Evolutionary conservation across 2,797 vertebrate genomes (phyloP), one percentile per base, ranked within the genome.

Genomic region (Danio albolineatus): DNA sequence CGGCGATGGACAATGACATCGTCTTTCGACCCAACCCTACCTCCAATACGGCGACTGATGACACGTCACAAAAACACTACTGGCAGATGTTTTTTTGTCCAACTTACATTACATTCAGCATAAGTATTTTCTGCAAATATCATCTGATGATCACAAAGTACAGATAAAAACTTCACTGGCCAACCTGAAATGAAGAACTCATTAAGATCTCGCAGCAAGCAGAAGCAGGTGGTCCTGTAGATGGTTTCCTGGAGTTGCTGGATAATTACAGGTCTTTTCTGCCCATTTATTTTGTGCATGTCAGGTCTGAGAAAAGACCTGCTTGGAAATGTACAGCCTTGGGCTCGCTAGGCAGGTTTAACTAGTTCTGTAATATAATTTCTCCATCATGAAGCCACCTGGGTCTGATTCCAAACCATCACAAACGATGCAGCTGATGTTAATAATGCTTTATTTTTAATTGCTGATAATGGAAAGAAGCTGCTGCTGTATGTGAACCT

Each of bases 241-340:
- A 39, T 54, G 67, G n/a, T 54, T 70, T 70, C 49, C 7, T 41
- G 49, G 54, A 49, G 49, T 70, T 41, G 67, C 67, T 13, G 36
- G 36, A 19, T 70, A 53, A 70, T 54, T 70, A 70, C 67, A 54
- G 36, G 21, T 39, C 36, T 36, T 70, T 53, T 53, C 36, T 54
- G 48, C 48, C n/a, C 10, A 70, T 70, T 70, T 70, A 54, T 54
- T 54, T 70, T 3, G 41, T 54, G 36, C 39, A 70, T 2, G 36
- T 41, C 70, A 43, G 7, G 70, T 44, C 53, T 72, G 53, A 72
- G 56, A 57, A 13, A 72, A 44, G 39, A 72, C 70, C 8, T 57
- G 38, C 51, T 72, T 72, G 53, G 17, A 72, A 54, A 57, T 54
- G n/a, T 7, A 54, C 49, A 57, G 69, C 69, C 69, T 44, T 44